phyloP scores from a whole-genome alignment of 2,113 vertebrate species.

The Paradisaea rubra region DNA sequence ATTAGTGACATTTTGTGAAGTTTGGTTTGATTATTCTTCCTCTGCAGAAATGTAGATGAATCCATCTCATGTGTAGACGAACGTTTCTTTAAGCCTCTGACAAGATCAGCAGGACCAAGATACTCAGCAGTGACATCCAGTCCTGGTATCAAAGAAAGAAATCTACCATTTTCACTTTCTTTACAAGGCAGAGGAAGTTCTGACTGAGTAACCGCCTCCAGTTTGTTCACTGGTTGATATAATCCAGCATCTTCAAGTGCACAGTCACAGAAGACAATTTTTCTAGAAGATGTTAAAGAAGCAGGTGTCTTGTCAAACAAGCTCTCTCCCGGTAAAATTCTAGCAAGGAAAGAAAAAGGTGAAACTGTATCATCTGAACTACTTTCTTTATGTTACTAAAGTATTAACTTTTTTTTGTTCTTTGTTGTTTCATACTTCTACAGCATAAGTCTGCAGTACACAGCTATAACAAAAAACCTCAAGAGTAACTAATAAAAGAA shows the following conservation, averaged over 20 bases:
- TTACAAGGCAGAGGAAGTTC: constrained; percentile 65
- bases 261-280: constrained; percentile 74
- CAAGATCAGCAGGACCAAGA: constrained; percentile 58
- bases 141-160: constrained; percentile 76
- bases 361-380: not conserved
- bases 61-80: not conserved
- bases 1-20: not conserved
- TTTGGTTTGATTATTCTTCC: not conserved
- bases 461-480: not conserved
- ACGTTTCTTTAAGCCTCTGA: constrained; percentile 29
- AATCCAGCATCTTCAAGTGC: not conserved
- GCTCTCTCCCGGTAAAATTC: constrained; percentile 81
- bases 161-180: constrained; percentile 46
- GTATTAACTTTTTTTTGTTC: not conserved
- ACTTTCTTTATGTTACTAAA: not conserved
- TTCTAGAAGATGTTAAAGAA: constrained; percentile 19
- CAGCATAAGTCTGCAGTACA: not conserved
- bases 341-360: constrained; percentile 43
- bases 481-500: not conserved
- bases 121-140: constrained; percentile 84
- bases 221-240: constrained; percentile 8
- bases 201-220: not conserved
- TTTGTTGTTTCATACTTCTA: not conserved
- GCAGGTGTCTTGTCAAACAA: constrained; percentile 79
- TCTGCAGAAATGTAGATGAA: not conserved